Base-by-base conservation (phyloP, 1,140 invertebrate genomes). In the Asobara japonica region DNA sequence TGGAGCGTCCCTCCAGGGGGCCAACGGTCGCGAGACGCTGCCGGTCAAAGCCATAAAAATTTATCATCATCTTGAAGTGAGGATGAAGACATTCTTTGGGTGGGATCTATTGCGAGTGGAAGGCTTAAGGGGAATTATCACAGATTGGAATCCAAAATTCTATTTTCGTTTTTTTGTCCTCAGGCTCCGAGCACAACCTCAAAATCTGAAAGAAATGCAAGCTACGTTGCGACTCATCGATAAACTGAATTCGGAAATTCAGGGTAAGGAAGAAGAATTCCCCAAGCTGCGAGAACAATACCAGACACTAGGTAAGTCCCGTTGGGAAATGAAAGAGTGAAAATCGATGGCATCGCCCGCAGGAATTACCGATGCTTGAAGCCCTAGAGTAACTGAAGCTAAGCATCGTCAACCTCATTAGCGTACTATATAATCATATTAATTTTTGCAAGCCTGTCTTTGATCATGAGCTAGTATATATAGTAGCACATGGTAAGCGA, bases 201-300 rank as follows among this genome's bases (percentile, higher is more conserved):
- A 85, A 60, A 90, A 89, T 80, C 86, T 93, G 61, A 84, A 88
- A 74, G 90, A 90, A 68, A 89, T 93, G 82, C 88, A 91, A 74
- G 80, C 83, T 66, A 78, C 89, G 22, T 88, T 94, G 41, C 88
- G 87, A 31, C 89, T 92, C 27, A 92, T 92, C 83, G 90, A 93
- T 65, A 87, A 88, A 62, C 85, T 95, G 25, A 86, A 90, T 20
- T 78, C 82, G 31, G 94, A 94, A 79, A 86, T 91, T 74, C 78
- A 87, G 0, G 70, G 79, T 16, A 88, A 90, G 68, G 92, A 94
- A 83, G 88, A 89, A 72, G 90, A 91, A 74, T 94, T 96, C 80
- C 89, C 91, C 3, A 89, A 90, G 3, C 91, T 95, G 38, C 87
- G 88, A 56, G 93, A 95, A 38, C 90, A 94, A 82, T 93, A 93